These are phyloP conservation scores for Semicossyphus pulcher DNA, from an alignment of 2,113 vertebrate genomes.

Conservation along the genomic window DNA sequence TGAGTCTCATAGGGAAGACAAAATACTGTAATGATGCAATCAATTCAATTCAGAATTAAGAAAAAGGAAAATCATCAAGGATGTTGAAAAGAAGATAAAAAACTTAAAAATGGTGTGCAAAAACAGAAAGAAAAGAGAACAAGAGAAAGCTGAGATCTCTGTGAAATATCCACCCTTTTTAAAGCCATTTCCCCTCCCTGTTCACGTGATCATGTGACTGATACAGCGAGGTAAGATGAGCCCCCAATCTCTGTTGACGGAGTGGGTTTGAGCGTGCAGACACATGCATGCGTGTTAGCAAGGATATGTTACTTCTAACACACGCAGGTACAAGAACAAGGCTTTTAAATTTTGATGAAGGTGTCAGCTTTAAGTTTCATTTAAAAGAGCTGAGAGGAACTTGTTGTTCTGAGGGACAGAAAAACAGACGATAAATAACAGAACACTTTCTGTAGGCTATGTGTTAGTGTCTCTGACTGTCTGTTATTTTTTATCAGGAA, in stretches of 20 bases:
- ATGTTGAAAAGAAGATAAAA: too few species aligned
- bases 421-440: too few species aligned
- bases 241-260: constrained; percentile 35
- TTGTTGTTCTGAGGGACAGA: neutral
- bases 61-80: too few species aligned
- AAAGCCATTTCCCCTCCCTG: neutral
- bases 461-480: neutral
- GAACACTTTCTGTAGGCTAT: too few species aligned
- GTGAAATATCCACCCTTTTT: neutral
- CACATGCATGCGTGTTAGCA: too few species aligned
- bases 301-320: too few species aligned
- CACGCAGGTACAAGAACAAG: neutral
- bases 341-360: constrained; percentile 60
- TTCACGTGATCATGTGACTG: neutral
- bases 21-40: neutral
- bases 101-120: too few species aligned
- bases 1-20: neutral
- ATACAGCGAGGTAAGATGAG: constrained; percentile 33
- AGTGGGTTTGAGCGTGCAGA: too few species aligned
- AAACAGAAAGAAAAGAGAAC: too few species aligned
- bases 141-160: neutral
- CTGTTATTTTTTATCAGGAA: constrained; percentile 18
- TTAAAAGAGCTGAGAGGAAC: neutral
- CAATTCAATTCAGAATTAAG: neutral
- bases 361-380: constrained; percentile 38